Evolutionary conservation across 2,113 vertebrate genomes (phyloP).

Genomic region (Etheostoma cragini): DNA sequence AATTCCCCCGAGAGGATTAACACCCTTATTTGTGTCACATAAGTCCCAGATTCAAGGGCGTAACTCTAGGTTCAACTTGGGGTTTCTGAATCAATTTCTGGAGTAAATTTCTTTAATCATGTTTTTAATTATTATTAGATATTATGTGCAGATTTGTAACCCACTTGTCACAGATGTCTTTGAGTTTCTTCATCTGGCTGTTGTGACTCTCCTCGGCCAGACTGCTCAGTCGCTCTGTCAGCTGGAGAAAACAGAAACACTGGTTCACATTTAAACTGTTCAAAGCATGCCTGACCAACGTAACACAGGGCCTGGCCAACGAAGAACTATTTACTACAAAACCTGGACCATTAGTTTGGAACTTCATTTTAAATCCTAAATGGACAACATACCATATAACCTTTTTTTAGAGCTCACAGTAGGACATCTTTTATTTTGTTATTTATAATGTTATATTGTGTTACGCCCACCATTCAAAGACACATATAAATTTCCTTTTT

Average conservation of each 20-base stretch:
- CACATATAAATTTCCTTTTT: neutral
- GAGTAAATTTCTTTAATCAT: too few relatives aligned
- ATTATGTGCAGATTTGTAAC: slow-evolving; percentile 26
- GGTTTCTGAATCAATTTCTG: too few relatives aligned
- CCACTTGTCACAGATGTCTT: slow-evolving; percentile 97
- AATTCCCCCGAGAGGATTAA: neutral
- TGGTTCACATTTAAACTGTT: too few relatives aligned
- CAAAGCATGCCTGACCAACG: too few relatives aligned
- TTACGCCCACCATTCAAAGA: neutral
- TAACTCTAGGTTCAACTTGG: too few relatives aligned
- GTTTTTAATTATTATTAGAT: too few relatives aligned
- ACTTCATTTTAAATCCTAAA: too few relatives aligned
- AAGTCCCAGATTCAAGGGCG: neutral
- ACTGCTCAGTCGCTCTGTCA: slow-evolving; percentile 92
- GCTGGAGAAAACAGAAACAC: slow-evolving; percentile 79
- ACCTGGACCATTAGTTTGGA: too few relatives aligned
- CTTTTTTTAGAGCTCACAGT: neutral
- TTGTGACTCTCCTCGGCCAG: slow-evolving; percentile 94
- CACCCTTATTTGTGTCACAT: neutral
- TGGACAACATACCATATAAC: too few relatives aligned
- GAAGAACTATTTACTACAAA: neutral
- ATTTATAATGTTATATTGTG: neutral
- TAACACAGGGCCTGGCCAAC: neutral
- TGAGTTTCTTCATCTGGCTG: slow-evolving; percentile 94
- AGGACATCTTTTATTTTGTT: neutral